phyloP scores from a whole-genome alignment of 2,888 invertebrate genomes.

The Lycophotia porphyrea region DNA sequence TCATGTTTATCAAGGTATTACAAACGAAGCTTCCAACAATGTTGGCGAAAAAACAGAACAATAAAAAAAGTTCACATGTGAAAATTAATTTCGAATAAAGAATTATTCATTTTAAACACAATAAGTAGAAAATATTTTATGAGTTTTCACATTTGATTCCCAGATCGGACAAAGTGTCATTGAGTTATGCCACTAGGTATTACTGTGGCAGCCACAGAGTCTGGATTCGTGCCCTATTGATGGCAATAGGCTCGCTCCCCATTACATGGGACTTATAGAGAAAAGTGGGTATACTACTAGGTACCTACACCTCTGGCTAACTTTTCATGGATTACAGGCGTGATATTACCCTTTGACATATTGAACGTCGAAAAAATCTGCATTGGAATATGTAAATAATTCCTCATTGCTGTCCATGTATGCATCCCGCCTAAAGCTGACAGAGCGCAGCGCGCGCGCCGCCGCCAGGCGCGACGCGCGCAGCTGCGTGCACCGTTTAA shows the following conservation, averaged over 20 bases:
- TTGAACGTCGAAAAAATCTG: too few species aligned
- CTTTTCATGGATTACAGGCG: neutral
- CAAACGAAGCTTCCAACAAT: neutral
- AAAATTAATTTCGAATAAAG: neutral
- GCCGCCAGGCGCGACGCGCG: slow-evolving; percentile 69
- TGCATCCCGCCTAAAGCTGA: slow-evolving; percentile 56
- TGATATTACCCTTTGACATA: too few species aligned
- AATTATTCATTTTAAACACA: neutral
- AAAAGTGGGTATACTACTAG: neutral
- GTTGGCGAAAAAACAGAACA: neutral
- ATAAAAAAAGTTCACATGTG: neutral
- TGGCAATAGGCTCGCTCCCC: neutral
- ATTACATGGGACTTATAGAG: neutral
- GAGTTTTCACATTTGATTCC: neutral
- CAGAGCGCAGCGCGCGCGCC: slow-evolving; percentile 71
- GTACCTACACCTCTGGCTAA: neutral
- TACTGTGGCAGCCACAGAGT: neutral
- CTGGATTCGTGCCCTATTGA: neutral
- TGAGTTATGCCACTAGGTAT: neutral
- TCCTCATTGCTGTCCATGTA: slow-evolving; percentile 26
- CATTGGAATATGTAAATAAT: neutral
- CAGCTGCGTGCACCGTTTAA: slow-evolving; percentile 76
- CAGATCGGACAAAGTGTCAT: neutral
- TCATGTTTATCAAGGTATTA: neutral
- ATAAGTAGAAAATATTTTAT: neutral